Evolutionary conservation across 2,797 vertebrate species (phyloP), one percentile per base, ranked within the genome.

Genomic region (Acrossocheilus fasciatus): DNA sequence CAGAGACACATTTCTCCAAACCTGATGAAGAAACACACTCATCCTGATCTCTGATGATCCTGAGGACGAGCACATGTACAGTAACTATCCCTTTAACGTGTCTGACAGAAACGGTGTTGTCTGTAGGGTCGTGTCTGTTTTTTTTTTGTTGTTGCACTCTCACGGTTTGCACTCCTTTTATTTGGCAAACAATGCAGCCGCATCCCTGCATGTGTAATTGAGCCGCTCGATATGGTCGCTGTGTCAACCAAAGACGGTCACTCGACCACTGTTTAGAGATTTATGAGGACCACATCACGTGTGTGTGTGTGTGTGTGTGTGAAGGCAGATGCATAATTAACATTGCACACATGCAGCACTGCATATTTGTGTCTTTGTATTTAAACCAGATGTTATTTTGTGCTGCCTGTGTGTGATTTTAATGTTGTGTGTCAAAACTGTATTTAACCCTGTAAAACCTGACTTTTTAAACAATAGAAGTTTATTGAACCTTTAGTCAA

Each of bases 151-250:
- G 39, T 87, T 20, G 8, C 70, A 59, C 41, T 88, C 89, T 64
- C 23, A 77, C 83, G 84, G 86, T 85, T 90, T 74, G 82, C 74
- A 43, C 34, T n/a, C 69, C 77, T 91, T 86, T 90, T 91, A 70
- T 91, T 93, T 91, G 82, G 76, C 82, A 89, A 91, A 92, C 90
- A 90, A 86, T 88, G 83, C 54, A 72, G 34, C 73, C 23, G n/a
- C 57, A 76, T 84, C 74, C 84, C 87, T 84, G 72, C 88, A 93
- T 95, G 91, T 94, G 94, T 95, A 91, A 95, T 95, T 94, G 91
- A 95, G 77, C 75, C 57, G 69, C 90, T 93, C 87, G 89, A 94
- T 93, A 94, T 93, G 90, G 91, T 90, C 92, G 92, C 90, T 81
- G 85, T 78, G 89, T 74, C 89, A 83, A 64, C 39, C 77, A 70